Conservation (phyloP, 2,113 vertebrate genomes). For the Gyps fulvus region DNA sequence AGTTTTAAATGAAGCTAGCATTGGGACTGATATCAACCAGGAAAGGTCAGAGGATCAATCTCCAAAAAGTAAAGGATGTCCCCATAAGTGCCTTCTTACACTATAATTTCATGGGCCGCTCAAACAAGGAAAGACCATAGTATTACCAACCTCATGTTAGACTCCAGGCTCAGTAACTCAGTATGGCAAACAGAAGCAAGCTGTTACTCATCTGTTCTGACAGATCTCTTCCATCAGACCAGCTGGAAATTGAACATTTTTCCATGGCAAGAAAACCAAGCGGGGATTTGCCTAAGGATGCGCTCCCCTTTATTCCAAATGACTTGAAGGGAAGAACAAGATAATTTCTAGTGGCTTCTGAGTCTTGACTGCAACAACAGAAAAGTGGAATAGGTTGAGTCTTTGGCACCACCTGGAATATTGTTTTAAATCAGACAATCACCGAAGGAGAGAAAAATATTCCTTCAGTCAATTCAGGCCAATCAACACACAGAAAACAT, state of each 20-base stretch:
- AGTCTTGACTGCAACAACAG: background rate
- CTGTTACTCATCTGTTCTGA: background rate
- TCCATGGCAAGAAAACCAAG: background rate
- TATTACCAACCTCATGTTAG: background rate
- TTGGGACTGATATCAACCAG: background rate
- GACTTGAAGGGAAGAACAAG: background rate
- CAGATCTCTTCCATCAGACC: background rate
- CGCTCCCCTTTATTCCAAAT: background rate
- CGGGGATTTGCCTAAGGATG: background rate
- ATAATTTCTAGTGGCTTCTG: background rate
- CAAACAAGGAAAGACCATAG: background rate
- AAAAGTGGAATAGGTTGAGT: background rate
- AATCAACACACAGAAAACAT: background rate
- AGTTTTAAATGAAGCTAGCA: background rate
- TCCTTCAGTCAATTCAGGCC: background rate
- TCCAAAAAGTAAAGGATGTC: background rate
- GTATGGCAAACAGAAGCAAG: background rate
- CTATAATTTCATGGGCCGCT: accelerated
- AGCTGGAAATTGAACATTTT: background rate
- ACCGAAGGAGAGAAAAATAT: background rate
- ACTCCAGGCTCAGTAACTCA: background rate
- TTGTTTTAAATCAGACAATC: background rate
- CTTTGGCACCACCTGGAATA: background rate
- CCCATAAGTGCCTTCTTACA: background rate
- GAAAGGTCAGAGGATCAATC: background rate